phyloP scores from a whole-genome alignment of 2,113 vertebrate genomes.

The Atherinomorus stipes region DNA sequence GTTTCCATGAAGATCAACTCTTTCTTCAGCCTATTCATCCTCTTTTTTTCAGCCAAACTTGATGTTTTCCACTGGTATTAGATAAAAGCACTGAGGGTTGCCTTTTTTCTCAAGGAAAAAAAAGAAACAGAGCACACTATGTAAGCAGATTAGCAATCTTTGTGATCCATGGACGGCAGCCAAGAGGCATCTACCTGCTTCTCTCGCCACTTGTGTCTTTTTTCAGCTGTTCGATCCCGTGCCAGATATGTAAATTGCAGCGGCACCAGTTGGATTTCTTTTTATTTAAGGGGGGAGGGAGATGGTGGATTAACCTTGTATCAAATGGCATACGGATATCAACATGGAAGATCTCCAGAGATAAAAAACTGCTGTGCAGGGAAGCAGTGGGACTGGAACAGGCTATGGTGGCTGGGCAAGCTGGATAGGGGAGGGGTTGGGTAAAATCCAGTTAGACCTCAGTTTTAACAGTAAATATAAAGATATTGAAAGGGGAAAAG shows the following conservation, averaged over 20 bases:
- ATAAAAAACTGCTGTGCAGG: slow-evolving; percentile 41
- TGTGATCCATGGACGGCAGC: slow-evolving; percentile 44
- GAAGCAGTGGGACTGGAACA: slow-evolving; percentile 26
- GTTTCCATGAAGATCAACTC: slow-evolving; percentile 2
- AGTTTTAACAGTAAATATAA: slow-evolving; percentile 29
- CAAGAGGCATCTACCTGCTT: slow-evolving; percentile 46
- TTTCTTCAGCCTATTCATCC: too few species aligned
- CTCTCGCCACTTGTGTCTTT: slow-evolving; percentile 46
- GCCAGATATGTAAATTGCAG: slow-evolving; percentile 67
- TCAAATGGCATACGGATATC: slow-evolving; percentile 63
- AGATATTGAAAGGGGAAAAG: neutral
- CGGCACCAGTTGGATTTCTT: slow-evolving; percentile 12
- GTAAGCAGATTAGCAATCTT: slow-evolving; percentile 47
- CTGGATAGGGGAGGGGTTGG: neutral
- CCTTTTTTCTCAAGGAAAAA: slow-evolving; percentile 24
- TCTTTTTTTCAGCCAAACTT: too few species aligned
- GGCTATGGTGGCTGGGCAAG: slow-evolving; percentile 21
- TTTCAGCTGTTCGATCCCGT: slow-evolving; percentile 67
- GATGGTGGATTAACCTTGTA: slow-evolving; percentile 29
- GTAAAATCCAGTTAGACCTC: slow-evolving; percentile 21
- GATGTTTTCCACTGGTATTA: slow-evolving; percentile 29
- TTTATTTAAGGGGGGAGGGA: slow-evolving; percentile 17
- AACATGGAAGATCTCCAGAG: slow-evolving; percentile 54
- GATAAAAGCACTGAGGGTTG: slow-evolving; percentile 26
- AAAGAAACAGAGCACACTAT: slow-evolving; percentile 7